phyloP scores from a whole-genome alignment of 2,113 vertebrate species.

The Willisornis vidua region DNA sequence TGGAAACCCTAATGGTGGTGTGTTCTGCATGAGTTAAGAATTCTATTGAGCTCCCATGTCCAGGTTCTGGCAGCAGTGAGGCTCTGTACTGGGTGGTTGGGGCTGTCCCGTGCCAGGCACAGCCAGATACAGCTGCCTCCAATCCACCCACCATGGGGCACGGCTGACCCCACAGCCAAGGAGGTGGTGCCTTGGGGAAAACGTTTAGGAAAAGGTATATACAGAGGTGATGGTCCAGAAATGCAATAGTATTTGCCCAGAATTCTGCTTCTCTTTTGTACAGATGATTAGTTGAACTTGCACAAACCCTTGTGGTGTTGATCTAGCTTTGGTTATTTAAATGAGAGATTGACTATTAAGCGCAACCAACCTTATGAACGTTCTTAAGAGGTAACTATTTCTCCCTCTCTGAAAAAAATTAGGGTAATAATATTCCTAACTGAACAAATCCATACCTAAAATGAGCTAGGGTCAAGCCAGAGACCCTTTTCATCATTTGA shows the following conservation, averaged over 20 bases:
- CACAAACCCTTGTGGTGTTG: not conserved
- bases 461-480: not conserved
- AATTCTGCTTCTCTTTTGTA: not conserved
- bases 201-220: accelerated
- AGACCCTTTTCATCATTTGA: not conserved
- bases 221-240: not conserved
- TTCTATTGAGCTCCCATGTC: accelerated
- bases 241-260: not conserved
- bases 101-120: accelerated
- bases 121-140: accelerated
- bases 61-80: accelerated
- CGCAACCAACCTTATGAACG: not conserved
- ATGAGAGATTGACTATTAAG: not conserved
- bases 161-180: accelerated
- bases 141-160: accelerated
- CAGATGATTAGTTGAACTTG: not conserved
- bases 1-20: not conserved
- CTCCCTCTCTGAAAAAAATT: not conserved
- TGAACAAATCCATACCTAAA: not conserved
- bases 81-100: accelerated
- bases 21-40: not conserved
- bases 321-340: not conserved
- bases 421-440: not conserved
- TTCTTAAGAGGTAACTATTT: not conserved
- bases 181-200: accelerated